A percentile compares a stretch with the other conserved stretches of the same genome.
Evolutionary conservation across 2,888 invertebrate genomes (phyloP).

Genomic region (Dryococelus australis): DNA sequence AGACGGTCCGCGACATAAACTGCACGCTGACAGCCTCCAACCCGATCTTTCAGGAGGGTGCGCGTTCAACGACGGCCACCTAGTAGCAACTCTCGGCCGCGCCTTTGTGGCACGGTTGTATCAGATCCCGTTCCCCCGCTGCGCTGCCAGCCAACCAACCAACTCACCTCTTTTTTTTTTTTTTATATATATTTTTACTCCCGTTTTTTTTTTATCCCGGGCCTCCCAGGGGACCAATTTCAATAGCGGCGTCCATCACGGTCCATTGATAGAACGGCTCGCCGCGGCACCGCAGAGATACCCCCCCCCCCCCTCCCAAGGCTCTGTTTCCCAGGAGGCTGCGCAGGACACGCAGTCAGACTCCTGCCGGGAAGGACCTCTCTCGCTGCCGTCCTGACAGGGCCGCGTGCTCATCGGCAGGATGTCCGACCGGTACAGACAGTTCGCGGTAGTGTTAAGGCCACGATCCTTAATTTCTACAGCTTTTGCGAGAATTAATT

Average conservation of each 20-base stretch:
- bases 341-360: background rate
- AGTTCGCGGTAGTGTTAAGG: no score
- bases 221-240: background rate
- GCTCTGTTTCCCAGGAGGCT: background rate
- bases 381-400: background rate
- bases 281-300: conserved; percentile 12
- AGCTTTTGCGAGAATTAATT: no score
- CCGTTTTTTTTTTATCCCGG: background rate
- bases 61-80: background rate
- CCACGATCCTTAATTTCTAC: no score
- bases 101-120: background rate
- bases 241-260: conserved; percentile 16
- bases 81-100: background rate
- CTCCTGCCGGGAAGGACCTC: background rate
- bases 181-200: background rate
- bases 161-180: background rate
- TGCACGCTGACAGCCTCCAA: no score
- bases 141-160: background rate
- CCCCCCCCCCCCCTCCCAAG: background rate
- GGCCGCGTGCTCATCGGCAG: background rate
- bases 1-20: no score
- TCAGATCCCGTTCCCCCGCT: background rate
- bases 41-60: no score
- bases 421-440: background rate
- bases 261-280: background rate